Evolutionary conservation across 1,140 invertebrate species (phyloP).

Genomic region (Cherax destructor): DNA sequence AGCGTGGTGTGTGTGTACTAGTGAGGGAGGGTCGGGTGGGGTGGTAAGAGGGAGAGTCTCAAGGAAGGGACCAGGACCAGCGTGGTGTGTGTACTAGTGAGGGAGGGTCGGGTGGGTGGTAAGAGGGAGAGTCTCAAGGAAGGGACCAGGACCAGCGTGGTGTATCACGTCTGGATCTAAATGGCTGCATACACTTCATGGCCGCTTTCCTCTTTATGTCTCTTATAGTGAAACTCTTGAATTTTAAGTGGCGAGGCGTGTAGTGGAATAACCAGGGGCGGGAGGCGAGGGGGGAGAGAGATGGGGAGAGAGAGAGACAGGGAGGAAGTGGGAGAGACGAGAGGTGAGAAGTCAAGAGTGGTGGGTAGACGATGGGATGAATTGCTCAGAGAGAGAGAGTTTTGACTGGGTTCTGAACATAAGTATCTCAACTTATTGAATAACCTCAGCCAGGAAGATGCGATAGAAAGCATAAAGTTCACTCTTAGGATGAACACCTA

Average conservation of each 20-base stretch:
- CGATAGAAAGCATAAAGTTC: too few species aligned
- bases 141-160: background rate
- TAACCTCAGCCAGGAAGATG: too few species aligned
- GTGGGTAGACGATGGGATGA: too few species aligned
- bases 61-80: background rate
- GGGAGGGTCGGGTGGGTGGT: too few species aligned
- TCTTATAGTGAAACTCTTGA: slow-evolving; percentile 58
- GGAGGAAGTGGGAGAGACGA: background rate
- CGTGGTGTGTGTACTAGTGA: too few species aligned
- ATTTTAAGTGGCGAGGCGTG: slow-evolving; percentile 57
- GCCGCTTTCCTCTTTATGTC: slow-evolving; percentile 44
- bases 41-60: background rate
- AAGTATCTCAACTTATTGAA: too few species aligned
- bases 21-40: too few species aligned
- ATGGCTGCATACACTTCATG: slow-evolving; percentile 46
- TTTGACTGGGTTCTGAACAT: too few species aligned
- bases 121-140: background rate
- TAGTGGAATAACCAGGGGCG: slow-evolving; percentile 31
- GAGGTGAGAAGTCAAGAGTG: too few species aligned
- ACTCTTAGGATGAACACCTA: too few species aligned
- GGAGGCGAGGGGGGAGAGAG: background rate
- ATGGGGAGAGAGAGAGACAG: background rate
- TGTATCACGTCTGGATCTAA: slow-evolving; percentile 25
- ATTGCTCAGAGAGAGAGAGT: too few species aligned
- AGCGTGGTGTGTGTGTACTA: too few species aligned